Evolutionary conservation across 2,888 invertebrate species (phyloP).

Genomic region (Mesochorus sp.): DNA sequence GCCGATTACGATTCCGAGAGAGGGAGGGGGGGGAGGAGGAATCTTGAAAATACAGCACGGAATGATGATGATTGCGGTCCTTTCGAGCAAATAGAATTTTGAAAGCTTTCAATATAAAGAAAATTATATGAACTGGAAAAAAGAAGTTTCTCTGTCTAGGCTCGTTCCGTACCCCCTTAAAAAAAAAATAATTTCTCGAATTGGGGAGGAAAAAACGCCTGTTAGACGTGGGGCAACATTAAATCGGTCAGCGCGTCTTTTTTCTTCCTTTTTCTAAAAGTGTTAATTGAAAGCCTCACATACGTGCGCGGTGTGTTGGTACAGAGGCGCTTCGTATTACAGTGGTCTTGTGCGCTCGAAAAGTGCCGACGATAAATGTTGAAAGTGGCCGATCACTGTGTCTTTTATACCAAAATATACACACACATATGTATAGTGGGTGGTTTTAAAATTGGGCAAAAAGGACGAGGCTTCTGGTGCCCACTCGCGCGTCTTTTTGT

Average conservation of each 20-base stretch:
- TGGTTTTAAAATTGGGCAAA: constrained; percentile 19
- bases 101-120: constrained; percentile 6
- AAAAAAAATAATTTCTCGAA: neutral
- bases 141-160: constrained; percentile 8
- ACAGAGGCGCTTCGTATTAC: constrained; percentile 6
- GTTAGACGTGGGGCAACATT: constrained; percentile 43
- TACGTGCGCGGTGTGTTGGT: neutral
- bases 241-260: constrained; percentile 48
- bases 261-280: constrained; percentile 28
- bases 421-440: neutral
- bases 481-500: constrained; percentile 63
- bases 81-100: constrained; percentile 47
- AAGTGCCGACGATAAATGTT: constrained; percentile 30
- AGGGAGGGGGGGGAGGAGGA: constrained; percentile 4
- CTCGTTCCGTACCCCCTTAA: neutral
- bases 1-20: constrained; percentile 1
- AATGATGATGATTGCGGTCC: constrained; percentile 48
- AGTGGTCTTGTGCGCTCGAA: constrained; percentile 65
- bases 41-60: constrained; percentile 1
- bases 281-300: constrained; percentile 54
- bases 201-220: neutral
- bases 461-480: constrained; percentile 57
- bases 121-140: neutral
- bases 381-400: constrained; percentile 10
- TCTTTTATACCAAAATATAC: neutral